phyloP scores from a whole-genome alignment of 37 sponge, comb jelly and placozoan genomes.

The Chondrilla cf. caribensis region DNA sequence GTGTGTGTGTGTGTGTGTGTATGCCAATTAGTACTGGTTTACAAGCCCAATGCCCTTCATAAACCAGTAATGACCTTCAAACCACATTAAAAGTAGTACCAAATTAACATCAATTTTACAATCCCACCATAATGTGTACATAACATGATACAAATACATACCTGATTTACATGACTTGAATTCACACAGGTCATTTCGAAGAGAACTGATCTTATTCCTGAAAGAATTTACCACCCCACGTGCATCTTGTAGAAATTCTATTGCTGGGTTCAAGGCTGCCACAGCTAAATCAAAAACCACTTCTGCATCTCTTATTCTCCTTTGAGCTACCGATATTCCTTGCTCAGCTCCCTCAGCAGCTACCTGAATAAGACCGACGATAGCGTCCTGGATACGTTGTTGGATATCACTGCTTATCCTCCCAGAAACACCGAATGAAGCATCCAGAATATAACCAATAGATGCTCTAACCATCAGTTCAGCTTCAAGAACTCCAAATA shows the following conservation, averaged over 20 bases:
- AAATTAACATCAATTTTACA: too few species aligned
- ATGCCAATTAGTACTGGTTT: too few species aligned
- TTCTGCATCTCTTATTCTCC: not conserved
- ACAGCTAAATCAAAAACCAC: slow-evolving; percentile 4
- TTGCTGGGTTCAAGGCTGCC: not conserved
- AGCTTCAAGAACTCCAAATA: slow-evolving; percentile 3
- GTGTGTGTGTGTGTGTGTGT: too few species aligned
- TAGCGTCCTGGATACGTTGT: not conserved
- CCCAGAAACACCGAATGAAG: slow-evolving; percentile 10
- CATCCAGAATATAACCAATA: not conserved
- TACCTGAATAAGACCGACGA: not conserved
- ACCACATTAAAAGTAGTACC: too few species aligned
- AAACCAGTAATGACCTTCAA: too few species aligned
- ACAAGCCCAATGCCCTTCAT: too few species aligned
- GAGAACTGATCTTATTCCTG: too few species aligned
- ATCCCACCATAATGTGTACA: too few species aligned
- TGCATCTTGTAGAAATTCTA: not conserved
- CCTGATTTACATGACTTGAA: too few species aligned
- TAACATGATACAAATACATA: too few species aligned
- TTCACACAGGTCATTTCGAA: too few species aligned
- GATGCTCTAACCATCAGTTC: not conserved
- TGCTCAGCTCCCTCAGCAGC: slow-evolving; percentile 17
- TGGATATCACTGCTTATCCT: not conserved
- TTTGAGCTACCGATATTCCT: not conserved
- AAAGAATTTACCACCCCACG: not conserved